A percentile compares a stretch with the other conserved stretches of the same genome.
Evolutionary conservation across 2,113 vertebrate genomes (phyloP).

Genomic region (Petromus typicus): DNA sequence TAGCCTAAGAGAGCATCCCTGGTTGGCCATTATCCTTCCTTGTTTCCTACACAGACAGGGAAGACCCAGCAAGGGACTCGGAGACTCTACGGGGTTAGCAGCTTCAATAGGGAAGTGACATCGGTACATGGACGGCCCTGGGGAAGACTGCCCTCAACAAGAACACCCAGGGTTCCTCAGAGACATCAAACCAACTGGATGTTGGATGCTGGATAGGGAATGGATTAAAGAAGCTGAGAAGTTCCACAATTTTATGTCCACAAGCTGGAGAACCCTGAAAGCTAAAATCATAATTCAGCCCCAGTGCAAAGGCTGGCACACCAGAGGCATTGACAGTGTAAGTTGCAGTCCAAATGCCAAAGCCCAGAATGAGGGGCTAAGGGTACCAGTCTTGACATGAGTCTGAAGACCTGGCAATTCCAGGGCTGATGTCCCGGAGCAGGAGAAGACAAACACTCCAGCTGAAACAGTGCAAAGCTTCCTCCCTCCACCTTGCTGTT

Average conservation of each 20-base stretch:
- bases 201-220: not conserved
- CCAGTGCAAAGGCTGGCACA: not conserved
- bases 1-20: not conserved
- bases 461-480: not conserved
- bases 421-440: not conserved
- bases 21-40: not conserved
- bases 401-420: not conserved
- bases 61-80: not conserved
- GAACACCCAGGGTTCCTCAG: not conserved
- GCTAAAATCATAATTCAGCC: not conserved
- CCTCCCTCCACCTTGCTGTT: not conserved
- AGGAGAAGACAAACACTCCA: not conserved
- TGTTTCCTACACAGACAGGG: not conserved
- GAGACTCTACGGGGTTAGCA: not conserved
- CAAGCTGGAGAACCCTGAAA: not conserved
- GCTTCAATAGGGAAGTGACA: not conserved
- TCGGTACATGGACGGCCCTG: not conserved
- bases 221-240: not conserved
- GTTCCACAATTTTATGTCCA: not conserved
- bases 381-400: no score
- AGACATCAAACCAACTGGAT: not conserved
- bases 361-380: not conserved
- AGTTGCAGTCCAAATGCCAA: not conserved
- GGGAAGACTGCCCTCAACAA: not conserved
- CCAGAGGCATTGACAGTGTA: not conserved